Conservation (phyloP, 2,888 invertebrate genomes). For the Erpobdella octoculata region DNA sequence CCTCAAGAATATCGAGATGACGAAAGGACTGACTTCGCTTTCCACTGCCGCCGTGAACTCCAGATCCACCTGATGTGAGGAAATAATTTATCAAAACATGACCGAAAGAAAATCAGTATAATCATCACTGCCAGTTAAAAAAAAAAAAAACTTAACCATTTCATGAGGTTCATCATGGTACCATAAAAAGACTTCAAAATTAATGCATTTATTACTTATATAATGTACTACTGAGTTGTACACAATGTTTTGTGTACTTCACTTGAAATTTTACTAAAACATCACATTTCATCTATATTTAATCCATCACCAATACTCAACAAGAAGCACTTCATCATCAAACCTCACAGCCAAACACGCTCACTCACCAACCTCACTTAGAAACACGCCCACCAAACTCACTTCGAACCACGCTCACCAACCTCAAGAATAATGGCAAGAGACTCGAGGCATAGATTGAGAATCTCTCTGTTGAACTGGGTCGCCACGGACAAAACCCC, state of each 20-base stretch:
- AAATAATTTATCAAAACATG: background rate
- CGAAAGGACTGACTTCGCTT: constrained; percentile 61
- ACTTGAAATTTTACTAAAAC: too few relatives aligned
- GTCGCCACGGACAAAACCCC: constrained; percentile 57
- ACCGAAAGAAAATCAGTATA: background rate
- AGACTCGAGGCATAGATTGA: constrained; percentile 57
- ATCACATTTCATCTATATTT: too few relatives aligned
- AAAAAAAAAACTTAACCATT: too few relatives aligned
- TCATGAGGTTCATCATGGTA: too few relatives aligned
- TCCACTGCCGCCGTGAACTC: constrained; percentile 61
- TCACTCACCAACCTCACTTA: background rate
- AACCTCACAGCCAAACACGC: too few relatives aligned
- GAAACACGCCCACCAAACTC: background rate
- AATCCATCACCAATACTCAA: too few relatives aligned
- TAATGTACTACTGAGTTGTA: too few relatives aligned
- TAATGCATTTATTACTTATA: too few relatives aligned
- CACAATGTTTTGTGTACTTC: too few relatives aligned
- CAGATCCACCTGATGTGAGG: constrained; percentile 57
- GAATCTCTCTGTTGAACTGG: constrained; percentile 56
- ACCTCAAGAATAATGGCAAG: constrained; percentile 57
- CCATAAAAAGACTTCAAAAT: too few relatives aligned
- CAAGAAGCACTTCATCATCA: too few relatives aligned
- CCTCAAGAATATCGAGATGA: constrained; percentile 64
- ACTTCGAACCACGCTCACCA: constrained; percentile 37
- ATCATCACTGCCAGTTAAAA: too few relatives aligned